Evolutionary conservation across 2,888 invertebrate genomes (phyloP), one percentile per base, ranked within the genome.

Genomic region (Leptarthrus brevirostris): DNA sequence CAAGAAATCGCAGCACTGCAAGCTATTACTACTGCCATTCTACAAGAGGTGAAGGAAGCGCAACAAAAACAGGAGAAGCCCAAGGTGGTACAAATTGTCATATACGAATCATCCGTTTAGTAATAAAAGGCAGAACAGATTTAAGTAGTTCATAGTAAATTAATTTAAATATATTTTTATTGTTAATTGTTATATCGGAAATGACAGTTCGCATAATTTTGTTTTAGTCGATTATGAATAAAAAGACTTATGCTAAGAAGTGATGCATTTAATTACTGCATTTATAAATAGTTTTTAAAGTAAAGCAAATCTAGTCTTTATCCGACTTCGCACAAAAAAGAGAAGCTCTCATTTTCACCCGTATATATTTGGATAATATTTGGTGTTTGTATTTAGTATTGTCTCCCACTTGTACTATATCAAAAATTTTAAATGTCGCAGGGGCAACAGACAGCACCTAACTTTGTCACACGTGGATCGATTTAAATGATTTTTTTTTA

Each of bases 91-190:
- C 93, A 94, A 86, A 93, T 94, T 78, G 92, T 94, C 79, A 92
- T 94, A 81, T 95, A 95, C 84, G 94, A 95, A 84, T 93, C 94
- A 73, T 94, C 94, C n/a, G 94, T 95, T 61, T 94, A 82, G 18
- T 26, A 30, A 24, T 22, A 40, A 47, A 2, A 30, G 8, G 14
- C 40, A n/a, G 6, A 49, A 16, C 24, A 58, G 18, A 61, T 18
- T 10, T 18, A 44, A 64, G 6, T 44, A 44, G 24, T 44, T 24
- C 26, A 20, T 64, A 34, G 34, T 34, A 3, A 58, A 58, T 8
- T 58, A 53, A 18, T 53, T 53, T 53, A n/a, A 18, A 53, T 22
- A 22, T 24, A 22, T 53, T 53, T 53, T 22, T 53, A 22, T 22
- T 24, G 1, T 24, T 22, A 24, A 4, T 53, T 24, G 20, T 12